phyloP scores from a whole-genome alignment of 2,888 invertebrate genomes.

The Drosophila quasianomalipes region DNA sequence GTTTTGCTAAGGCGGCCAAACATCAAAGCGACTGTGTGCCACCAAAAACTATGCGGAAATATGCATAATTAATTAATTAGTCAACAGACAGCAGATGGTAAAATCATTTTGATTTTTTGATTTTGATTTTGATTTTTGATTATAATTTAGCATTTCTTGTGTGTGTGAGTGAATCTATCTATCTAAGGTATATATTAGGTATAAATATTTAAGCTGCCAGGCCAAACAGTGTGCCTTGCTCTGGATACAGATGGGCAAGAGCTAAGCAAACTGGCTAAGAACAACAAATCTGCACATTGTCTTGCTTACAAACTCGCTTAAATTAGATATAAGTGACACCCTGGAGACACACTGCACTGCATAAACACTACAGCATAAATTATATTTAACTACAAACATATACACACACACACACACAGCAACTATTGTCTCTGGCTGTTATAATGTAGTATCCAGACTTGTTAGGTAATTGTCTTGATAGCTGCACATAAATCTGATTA shows the following conservation, averaged over 20 bases:
- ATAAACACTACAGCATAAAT: slow-evolving; percentile 69
- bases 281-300: slow-evolving; percentile 56
- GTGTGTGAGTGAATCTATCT: slow-evolving; percentile 7
- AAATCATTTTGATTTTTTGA: slow-evolving; percentile 38
- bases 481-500: slow-evolving; percentile 71
- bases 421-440: slow-evolving; percentile 10
- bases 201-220: slow-evolving; percentile 24
- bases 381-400: slow-evolving; percentile 66
- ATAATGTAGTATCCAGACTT: slow-evolving; percentile 38
- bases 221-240: slow-evolving; percentile 13
- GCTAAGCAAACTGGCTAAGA: slow-evolving; percentile 20
- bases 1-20: slow-evolving; percentile 54
- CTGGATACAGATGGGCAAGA: slow-evolving; percentile 21
- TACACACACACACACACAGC: slow-evolving; percentile 12
- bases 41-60: slow-evolving; percentile 68
- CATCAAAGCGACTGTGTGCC: slow-evolving; percentile 62
- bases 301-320: slow-evolving; percentile 65
- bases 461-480: slow-evolving; percentile 72
- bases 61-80: slow-evolving; percentile 78
- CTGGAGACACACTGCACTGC: slow-evolving; percentile 53
- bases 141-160: slow-evolving; percentile 46
- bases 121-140: slow-evolving; percentile 34
- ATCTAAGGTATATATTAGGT: slow-evolving; percentile 4
- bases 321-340: slow-evolving; percentile 67
- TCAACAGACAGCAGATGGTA: slow-evolving; percentile 29